Evolutionary conservation across 2,113 vertebrate species (phyloP).

Genomic region (Megaceryle maxima): DNA sequence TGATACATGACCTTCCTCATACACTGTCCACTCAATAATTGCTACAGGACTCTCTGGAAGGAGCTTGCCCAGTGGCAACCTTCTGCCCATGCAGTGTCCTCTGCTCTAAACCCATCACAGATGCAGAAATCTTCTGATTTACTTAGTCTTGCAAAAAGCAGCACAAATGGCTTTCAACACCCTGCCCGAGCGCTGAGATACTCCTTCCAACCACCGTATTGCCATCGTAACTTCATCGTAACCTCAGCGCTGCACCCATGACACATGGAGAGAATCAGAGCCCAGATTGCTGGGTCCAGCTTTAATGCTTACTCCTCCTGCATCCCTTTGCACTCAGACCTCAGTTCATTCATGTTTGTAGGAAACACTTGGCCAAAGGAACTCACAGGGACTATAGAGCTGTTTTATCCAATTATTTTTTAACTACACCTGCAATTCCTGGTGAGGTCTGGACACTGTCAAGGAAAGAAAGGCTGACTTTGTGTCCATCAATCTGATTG

Average conservation of each 20-base stretch:
- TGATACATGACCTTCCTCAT: background rate
- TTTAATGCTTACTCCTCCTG: background rate
- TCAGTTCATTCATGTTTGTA: background rate
- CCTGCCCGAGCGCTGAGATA: background rate
- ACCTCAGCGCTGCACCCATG: background rate
- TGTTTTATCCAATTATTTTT: background rate
- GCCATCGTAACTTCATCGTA: background rate
- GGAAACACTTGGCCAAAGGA: background rate
- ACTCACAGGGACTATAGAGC: background rate
- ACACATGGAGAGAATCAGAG: background rate
- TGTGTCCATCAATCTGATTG: background rate
- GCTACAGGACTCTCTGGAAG: background rate
- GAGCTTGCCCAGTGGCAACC: background rate
- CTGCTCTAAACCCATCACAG: background rate
- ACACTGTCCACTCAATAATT: background rate
- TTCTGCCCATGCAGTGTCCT: background rate
- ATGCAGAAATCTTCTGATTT: background rate
- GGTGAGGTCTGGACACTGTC: background rate
- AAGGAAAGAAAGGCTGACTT: background rate
- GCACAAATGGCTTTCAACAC: background rate
- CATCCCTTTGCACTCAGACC: background rate
- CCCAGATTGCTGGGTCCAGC: background rate
- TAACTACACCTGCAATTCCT: background rate
- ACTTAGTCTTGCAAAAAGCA: background rate
- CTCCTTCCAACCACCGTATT: background rate